Evolutionary conservation across 2,888 invertebrate species (phyloP).

Genomic region (Lepetodrilus schrolli): DNA sequence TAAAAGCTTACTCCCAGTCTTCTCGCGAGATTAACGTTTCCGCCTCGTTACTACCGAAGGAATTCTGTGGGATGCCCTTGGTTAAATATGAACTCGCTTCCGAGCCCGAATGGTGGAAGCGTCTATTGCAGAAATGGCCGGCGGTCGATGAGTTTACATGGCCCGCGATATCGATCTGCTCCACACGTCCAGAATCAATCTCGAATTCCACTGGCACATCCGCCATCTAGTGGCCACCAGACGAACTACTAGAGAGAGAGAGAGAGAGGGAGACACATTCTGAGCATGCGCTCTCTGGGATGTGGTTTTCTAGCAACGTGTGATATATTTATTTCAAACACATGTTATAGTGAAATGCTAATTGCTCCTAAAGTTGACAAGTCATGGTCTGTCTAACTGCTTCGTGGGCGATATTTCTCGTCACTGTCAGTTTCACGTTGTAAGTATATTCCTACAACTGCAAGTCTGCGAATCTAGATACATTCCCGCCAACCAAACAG

Average conservation of each 20-base stretch:
- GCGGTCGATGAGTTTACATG: slow-evolving; percentile 24
- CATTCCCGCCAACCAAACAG: too few relatives aligned
- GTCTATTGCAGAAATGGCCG: background rate
- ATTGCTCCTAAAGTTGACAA: background rate
- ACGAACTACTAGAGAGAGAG: slow-evolving; percentile 11
- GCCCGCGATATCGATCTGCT: background rate
- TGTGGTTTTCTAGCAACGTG: slow-evolving; percentile 6
- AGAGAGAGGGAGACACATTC: too few relatives aligned
- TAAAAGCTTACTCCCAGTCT: slow-evolving; percentile 13
- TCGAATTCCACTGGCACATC: slow-evolving; percentile 25
- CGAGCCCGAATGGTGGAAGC: background rate
- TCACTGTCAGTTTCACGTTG: background rate
- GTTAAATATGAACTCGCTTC: slow-evolving; percentile 18
- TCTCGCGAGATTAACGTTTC: slow-evolving; percentile 17
- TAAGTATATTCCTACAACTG: too few relatives aligned
- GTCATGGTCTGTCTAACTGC: slow-evolving; percentile 3
- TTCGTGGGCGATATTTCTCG: background rate
- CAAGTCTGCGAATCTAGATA: too few relatives aligned
- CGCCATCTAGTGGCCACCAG: slow-evolving; percentile 18
- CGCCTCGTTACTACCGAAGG: background rate
- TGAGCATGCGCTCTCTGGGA: slow-evolving; percentile 18
- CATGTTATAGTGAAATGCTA: slow-evolving; percentile 17
- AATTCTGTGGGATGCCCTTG: slow-evolving; percentile 25
- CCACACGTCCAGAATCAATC: slow-evolving; percentile 21
- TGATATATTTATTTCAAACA: slow-evolving; percentile 26